These are phyloP conservation scores for Emberiza fucata DNA, from an alignment of 2,113 vertebrate genomes.

Conservation along the genomic window DNA sequence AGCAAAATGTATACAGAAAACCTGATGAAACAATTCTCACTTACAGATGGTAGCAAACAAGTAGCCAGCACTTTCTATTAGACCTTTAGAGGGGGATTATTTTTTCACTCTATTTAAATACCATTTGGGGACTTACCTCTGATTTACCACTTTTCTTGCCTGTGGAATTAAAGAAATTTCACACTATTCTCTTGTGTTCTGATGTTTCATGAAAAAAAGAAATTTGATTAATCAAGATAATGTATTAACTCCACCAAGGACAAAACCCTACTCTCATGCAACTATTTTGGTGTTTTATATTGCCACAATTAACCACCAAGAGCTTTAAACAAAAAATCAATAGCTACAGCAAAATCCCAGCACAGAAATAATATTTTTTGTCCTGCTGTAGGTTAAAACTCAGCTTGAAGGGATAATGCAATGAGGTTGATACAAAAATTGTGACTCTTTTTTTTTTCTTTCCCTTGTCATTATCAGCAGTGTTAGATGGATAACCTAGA, in stretches of 20 bases:
- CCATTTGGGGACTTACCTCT: not conserved
- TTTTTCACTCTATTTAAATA: not conserved
- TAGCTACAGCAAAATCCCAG: not conserved
- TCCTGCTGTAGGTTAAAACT: not conserved
- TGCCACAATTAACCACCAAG: not conserved
- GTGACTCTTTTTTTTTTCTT: accelerated
- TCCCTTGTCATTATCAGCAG: not conserved
- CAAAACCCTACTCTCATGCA: not conserved
- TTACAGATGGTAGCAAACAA: not conserved
- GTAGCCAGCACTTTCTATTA: not conserved
- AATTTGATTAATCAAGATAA: not conserved
- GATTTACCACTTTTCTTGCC: not conserved
- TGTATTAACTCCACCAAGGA: not conserved
- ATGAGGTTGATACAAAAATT: not conserved
- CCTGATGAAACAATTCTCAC: not conserved
- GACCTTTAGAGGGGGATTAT: not conserved
- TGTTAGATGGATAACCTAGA: not conserved
- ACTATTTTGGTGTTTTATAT: not conserved
- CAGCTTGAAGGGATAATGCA: not conserved
- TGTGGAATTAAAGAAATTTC: not conserved
- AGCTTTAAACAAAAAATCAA: not conserved
- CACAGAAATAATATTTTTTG: not conserved
- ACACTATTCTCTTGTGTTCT: not conserved
- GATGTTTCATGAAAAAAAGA: not conserved
- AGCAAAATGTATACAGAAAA: not conserved